Base-by-base conservation (phyloP, 1,140 invertebrate genomes). In the Saccostrea glomerata region DNA sequence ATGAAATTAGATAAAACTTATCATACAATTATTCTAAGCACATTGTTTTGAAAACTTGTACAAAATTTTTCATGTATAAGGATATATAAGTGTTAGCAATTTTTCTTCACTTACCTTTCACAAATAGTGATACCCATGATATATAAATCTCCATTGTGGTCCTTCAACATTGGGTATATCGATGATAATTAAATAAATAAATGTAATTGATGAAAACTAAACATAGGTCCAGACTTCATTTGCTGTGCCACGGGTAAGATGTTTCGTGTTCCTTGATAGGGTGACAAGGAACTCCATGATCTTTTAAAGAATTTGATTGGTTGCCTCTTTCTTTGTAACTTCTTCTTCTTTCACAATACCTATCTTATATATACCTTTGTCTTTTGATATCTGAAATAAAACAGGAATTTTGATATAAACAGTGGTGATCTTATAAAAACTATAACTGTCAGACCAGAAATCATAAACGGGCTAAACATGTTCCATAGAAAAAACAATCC, bases 201-300 rank as follows among this genome's bases (percentile, higher is more conserved):
- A 77, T 36, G 70, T 77, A 77, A 77, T 77, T 30, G 30, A 25
- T 77, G 25, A 36, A 63, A 77, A 77, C 70, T 77, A 36, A 30
- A 77, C 70, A 15, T 30, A 30, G 30, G 70, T 77, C 25, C 70
- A 77, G 70, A 77, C 70, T 40, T 77, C 70, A 77, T 17, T 77
- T 25, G 70, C 15, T 25, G 12, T 30, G 23, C 70, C 70, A 77
- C 70, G 70, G 70, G 70, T 77, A 25, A 36, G 70, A 77, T 77
- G 70, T 77, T 77, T 77, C 70, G 70, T 77, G 70, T 30, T 77
- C 70, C 70, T 77, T 77, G 70, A 77, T 77, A 77, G 70, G 70
- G 70, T 77, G 70, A 77, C 70, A 77, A 77, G 70, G 13, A 77
- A 77, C 70, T 36, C 30, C 70, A 77, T 77, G 70, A 77, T 77